A percentile compares a stretch with the other conserved stretches of the same genome.
phyloP scores from a whole-genome alignment of 2,113 vertebrate genomes.

The Choloepus hoffmanni region DNA sequence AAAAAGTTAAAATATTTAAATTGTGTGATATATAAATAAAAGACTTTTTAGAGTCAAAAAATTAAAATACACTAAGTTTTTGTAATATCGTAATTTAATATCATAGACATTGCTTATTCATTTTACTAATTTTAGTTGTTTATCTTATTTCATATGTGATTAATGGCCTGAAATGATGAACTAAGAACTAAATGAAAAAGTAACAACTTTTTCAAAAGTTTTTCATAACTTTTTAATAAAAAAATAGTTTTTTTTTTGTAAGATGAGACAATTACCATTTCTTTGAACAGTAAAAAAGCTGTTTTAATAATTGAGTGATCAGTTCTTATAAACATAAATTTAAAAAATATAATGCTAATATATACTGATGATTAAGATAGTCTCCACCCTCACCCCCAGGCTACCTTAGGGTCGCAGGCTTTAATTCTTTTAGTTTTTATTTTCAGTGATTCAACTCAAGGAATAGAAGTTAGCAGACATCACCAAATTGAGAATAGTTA shows the following conservation, averaged over 20 bases:
- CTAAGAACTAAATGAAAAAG: slow-evolving; percentile 2
- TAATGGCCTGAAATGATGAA: background rate
- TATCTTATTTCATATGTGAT: background rate
- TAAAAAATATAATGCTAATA: background rate
- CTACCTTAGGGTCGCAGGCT: slow-evolving; percentile 36
- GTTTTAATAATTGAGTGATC: background rate
- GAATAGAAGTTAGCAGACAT: slow-evolving; percentile 33
- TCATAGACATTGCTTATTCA: background rate
- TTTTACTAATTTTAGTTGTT: background rate
- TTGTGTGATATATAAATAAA: background rate
- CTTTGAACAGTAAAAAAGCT: background rate
- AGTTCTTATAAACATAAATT: background rate
- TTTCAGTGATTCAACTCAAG: slow-evolving; percentile 39
- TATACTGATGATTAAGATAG: slow-evolving; percentile 53
- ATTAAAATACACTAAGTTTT: background rate
- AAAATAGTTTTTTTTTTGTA: background rate
- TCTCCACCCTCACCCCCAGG: background rate
- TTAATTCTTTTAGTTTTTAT: background rate
- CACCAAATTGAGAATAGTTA: slow-evolving; percentile 49
- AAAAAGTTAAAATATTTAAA: background rate
- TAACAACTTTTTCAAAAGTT: background rate
- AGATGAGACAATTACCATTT: background rate
- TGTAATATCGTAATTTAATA: background rate
- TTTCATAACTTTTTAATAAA: too few relatives aligned
- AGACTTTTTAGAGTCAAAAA: background rate